Evolutionary conservation across 2,797 vertebrate genomes (phyloP).

Genomic region (Xiphorhynchus erythropygius): DNA sequence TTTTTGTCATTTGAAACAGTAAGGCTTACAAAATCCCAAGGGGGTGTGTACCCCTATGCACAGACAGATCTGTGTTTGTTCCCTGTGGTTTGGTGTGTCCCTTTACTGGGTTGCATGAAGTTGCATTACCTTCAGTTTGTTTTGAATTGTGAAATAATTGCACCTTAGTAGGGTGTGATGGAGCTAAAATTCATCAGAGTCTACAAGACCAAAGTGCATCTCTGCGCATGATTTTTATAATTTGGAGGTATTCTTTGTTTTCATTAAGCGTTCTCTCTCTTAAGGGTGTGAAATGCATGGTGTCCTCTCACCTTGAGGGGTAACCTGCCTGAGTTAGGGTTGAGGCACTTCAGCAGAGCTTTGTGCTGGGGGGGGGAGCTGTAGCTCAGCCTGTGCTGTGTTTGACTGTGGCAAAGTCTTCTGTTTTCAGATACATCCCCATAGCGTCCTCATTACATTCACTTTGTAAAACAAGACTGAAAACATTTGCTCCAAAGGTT

Average conservation of each 20-base stretch:
- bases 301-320: not conserved
- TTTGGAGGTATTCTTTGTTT: not conserved
- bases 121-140: not conserved
- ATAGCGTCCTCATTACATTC: not conserved
- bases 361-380: not conserved
- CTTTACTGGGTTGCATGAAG: not conserved
- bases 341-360: not conserved
- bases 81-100: not conserved
- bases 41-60: rapidly evolving
- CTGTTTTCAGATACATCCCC: not conserved
- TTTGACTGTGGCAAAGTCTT: not conserved
- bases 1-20: not conserved
- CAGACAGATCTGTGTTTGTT: rapidly evolving
- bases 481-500: slow-evolving; percentile 5
- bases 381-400: not conserved
- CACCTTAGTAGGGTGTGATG: not conserved
- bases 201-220: not conserved
- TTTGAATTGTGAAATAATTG: not conserved
- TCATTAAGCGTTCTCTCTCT: too few species aligned
- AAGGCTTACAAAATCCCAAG: not conserved
- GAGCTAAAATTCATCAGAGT: not conserved
- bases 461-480: not conserved
- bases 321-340: not conserved
- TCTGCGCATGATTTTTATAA: not conserved
- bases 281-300: rapidly evolving